Percentiles rank a stretch among this genome's conserved stretches.
Evolutionary conservation across 2,888 invertebrate genomes (phyloP).

Genomic region (Nymphalis urticae): DNA sequence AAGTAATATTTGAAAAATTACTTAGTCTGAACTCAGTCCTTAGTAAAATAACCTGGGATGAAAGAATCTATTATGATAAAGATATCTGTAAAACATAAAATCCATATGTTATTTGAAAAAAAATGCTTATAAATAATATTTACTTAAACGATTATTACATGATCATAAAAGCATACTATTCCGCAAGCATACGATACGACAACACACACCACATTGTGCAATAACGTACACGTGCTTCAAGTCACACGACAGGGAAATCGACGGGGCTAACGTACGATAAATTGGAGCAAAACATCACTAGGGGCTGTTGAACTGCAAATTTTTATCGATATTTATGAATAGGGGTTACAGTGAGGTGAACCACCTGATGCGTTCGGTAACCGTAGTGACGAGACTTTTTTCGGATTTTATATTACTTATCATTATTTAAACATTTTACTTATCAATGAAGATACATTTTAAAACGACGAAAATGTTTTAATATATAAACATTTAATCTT

Average conservation of each 20-base stretch:
- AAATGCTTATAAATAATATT: not conserved
- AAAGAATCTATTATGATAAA: too few species aligned
- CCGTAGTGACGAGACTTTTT: conserved; percentile 5
- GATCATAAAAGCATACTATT: conserved; percentile 27
- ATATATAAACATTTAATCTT: too few species aligned
- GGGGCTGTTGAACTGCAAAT: conserved; percentile 45
- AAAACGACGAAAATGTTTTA: too few species aligned
- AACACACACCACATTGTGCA: conserved; percentile 33
- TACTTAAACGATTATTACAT: not conserved
- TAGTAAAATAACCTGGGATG: too few species aligned
- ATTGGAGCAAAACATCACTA: conserved; percentile 53
- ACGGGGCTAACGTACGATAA: conserved; percentile 57
- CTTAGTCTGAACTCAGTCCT: too few species aligned
- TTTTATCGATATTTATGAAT: conserved; percentile 43
- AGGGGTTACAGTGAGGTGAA: conserved; percentile 46
- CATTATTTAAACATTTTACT: not conserved
- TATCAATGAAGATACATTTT: not conserved
- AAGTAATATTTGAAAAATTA: too few species aligned
- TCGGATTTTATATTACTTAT: conserved; percentile 1
- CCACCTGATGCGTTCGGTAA: conserved; percentile 40
- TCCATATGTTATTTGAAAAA: not conserved
- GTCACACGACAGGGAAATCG: conserved; percentile 50
- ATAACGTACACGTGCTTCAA: conserved; percentile 31
- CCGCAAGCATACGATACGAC: conserved; percentile 31
- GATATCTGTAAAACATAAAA: too few species aligned